Evolutionary conservation across 1,140 invertebrate genomes (phyloP).

Genomic region (Macrobrachium nipponense): DNA sequence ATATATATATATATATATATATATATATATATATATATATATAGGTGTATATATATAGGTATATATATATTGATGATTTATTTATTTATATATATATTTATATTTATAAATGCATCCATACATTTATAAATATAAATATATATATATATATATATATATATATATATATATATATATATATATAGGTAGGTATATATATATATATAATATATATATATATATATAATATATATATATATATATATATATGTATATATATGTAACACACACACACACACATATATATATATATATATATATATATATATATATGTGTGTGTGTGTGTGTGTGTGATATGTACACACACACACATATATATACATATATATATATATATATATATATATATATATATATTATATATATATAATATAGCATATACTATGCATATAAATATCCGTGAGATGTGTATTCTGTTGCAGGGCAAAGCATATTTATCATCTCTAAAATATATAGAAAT

Average conservation of each 20-base stretch:
- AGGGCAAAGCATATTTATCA: too few relatives aligned
- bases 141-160: constrained; percentile 30
- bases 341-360: neutral
- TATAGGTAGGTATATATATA: too few relatives aligned
- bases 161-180: neutral
- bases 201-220: constrained; percentile 15
- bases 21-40: too few relatives aligned
- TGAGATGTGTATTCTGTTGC: neutral
- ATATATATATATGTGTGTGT: constrained; percentile 11
- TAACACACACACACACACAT: too few relatives aligned
- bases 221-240: constrained; percentile 13
- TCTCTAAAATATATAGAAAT: too few relatives aligned
- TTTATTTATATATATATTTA: neutral
- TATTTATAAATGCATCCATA: constrained; percentile 11
- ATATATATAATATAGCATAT: neutral
- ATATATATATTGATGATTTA: too few relatives aligned
- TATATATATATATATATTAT: neutral
- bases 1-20: too few relatives aligned
- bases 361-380: neutral
- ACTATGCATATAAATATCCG: neutral
- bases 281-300: constrained; percentile 22
- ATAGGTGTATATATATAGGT: too few relatives aligned
- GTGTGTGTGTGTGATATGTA: too few relatives aligned
- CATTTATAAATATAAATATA: neutral
- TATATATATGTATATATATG: neutral